Percentiles rank a stretch among this genome's conserved stretches.
Conservation (phyloP, 2,113 vertebrate genomes). For the Tympanuchus pallidicinctus region DNA sequence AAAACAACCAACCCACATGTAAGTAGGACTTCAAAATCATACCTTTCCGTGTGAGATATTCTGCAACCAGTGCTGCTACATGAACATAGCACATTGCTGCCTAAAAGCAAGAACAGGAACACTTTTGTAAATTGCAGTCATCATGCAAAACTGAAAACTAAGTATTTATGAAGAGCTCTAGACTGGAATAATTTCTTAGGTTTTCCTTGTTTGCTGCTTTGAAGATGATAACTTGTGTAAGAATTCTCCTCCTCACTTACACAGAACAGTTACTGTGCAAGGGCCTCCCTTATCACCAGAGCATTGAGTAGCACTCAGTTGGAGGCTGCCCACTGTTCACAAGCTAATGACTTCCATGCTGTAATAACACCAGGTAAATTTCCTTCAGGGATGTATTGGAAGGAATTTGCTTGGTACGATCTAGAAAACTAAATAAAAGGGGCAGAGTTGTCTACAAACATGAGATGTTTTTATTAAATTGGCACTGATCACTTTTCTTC, state of each 20-base stretch:
- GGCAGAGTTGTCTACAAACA: neutral
- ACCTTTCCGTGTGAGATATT: slow-evolving; percentile 96
- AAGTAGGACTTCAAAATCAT: slow-evolving; percentile 14
- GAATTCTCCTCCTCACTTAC: neutral
- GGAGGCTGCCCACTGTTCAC: neutral
- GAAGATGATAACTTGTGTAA: neutral
- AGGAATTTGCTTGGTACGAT: neutral
- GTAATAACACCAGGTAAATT: neutral
- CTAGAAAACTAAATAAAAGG: neutral
- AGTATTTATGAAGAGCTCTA: neutral
- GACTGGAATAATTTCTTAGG: neutral
- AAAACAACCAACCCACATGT: neutral
- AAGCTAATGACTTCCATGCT: neutral
- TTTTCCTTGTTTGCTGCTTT: neutral
- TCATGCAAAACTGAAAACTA: neutral
- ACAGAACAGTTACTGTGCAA: neutral
- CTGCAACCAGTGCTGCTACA: slow-evolving; percentile 93
- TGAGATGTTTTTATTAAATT: neutral
- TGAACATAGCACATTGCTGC: slow-evolving; percentile 97
- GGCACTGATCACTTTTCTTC: neutral
- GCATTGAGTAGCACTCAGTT: neutral
- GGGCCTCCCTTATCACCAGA: neutral
- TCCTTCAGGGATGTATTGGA: neutral
- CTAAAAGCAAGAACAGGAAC: slow-evolving; percentile 72
- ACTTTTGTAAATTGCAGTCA: neutral